Base-by-base conservation (phyloP, 2,113 vertebrate genomes). In the Gallinago media region DNA sequence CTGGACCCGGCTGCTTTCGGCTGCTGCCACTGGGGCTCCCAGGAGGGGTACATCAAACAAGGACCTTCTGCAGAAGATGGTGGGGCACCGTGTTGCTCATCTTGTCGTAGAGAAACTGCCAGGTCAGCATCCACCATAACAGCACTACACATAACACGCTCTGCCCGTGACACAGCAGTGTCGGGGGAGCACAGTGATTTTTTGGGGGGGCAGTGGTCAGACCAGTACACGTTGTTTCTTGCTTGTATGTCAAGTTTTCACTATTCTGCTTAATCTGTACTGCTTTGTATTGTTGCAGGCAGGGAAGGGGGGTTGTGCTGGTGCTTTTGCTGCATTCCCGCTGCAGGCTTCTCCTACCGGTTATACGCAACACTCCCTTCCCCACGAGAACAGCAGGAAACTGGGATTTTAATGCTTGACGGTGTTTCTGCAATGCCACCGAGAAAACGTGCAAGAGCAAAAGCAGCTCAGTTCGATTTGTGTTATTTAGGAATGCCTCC, bases 261-360 rank as follows among this genome's bases (percentile, higher is more conserved):
- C 54, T 20, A 5, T 22, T 34, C 74, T 78, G 38, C 40, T n/a
- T 17, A 32, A 75, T 31, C 55, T 38, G 68, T 31, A 16, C 27
- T 61, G 29, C 38, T 55, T n/a, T 58, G 8, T 5, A 68, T 36
- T 34, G 63, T 84, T 82, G 65, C 61, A 73, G 68, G 38, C 79
- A 71, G 67, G 42, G 47, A 44, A 20, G 8, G 55, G 8, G 58
- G 72, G 55, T 9, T 89, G 85, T 92, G 92, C 79, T 16, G 21
- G 31, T 36, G 47, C 26, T 90, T 88, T n/a, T 96, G 75, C 93
- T 96, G 95, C 88, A 92, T 93, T 90, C 65, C 49, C 88, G 72
- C 79, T 93, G 92, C 95, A 95, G 90, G 79, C 65, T 46, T 52
- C 44, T 50, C 10, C 32, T 47, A 4, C 42, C 8, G 42, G 25